A percentile compares a stretch with the other conserved stretches of the same genome.
Conservation (phyloP, 2,888 invertebrate genomes). For the Synanthedon andrenaeformis region DNA sequence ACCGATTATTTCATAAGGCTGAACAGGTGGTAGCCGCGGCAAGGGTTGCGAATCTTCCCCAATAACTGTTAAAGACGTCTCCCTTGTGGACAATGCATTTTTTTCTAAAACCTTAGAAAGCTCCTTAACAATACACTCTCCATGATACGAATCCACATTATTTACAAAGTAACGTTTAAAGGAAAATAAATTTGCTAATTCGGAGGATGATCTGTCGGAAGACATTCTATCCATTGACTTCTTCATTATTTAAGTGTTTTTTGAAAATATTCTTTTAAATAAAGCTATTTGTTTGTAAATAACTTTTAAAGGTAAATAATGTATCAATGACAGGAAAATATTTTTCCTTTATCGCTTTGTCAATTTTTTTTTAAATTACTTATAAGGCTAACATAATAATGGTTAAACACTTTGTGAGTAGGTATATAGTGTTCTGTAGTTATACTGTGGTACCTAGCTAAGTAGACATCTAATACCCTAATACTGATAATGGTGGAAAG, state of each 20-base stretch:
- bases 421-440: background rate
- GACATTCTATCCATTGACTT: conserved; percentile 24
- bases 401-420: background rate
- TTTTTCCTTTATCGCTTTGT: too few relatives aligned
- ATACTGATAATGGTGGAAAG: too few relatives aligned
- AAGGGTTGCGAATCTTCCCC: conserved; percentile 33
- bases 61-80: conserved; percentile 25
- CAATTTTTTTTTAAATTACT: too few relatives aligned
- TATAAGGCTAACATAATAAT: too few relatives aligned
- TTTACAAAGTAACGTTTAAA: conserved; percentile 71
- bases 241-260: conserved; percentile 7
- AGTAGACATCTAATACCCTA: too few relatives aligned
- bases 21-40: conserved; percentile 26
- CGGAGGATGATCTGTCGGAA: conserved; percentile 25
- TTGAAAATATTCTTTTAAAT: too few relatives aligned
- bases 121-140: conserved; percentile 53
- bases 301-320: too few relatives aligned
- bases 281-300: too few relatives aligned
- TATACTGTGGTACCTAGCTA: too few relatives aligned
- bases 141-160: conserved; percentile 72
- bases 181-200: conserved; percentile 32
- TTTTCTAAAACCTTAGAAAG: conserved; percentile 38
- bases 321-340: too few relatives aligned
- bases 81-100: conserved; percentile 20
- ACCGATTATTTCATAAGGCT: conserved; percentile 54